Percentiles rank a stretch among this genome's conserved stretches.
Evolutionary conservation across 2,113 vertebrate species (phyloP).

Genomic region (Ictalurus punctatus): DNA sequence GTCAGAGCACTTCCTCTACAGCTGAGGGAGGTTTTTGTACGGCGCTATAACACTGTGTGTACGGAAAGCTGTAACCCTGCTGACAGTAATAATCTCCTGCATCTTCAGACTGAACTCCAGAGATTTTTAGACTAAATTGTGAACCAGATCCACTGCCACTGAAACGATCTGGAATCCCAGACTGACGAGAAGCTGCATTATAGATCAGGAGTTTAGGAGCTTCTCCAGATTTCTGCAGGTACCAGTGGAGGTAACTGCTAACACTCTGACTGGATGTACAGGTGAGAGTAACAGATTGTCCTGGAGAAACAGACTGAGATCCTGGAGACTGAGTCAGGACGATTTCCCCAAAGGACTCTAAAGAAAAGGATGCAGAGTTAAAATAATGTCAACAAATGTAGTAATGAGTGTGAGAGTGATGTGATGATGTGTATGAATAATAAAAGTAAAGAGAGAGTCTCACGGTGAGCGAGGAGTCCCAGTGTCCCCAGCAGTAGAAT

Average conservation of each 20-base stretch:
- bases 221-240: conserved; percentile 3
- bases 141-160: background rate
- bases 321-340: too few relatives aligned
- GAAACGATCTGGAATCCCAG: conserved; percentile 10
- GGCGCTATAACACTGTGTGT: background rate
- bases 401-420: conserved; percentile 5
- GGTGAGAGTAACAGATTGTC: too few relatives aligned
- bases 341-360: too few relatives aligned
- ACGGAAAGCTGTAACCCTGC: background rate
- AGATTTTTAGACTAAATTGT: background rate
- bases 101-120: background rate
- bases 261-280: too few relatives aligned
- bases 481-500: conserved; percentile 25
- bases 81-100: conserved; percentile 20
- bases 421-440: background rate
- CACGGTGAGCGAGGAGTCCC: conserved; percentile 37
- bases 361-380: conserved; percentile 11
- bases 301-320: too few relatives aligned
- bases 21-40: conserved; percentile 14
- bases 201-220: conserved; percentile 10
- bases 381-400: background rate
- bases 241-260: too few relatives aligned
- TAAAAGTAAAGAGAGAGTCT: conserved; percentile 12
- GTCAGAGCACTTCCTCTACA: conserved; percentile 7
- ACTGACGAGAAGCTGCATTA: fast-evolving